Percentiles rank a stretch among this genome's conserved stretches.
phyloP scores from a whole-genome alignment of 2,888 invertebrate genomes.

The Lycophotia porphyrea region DNA sequence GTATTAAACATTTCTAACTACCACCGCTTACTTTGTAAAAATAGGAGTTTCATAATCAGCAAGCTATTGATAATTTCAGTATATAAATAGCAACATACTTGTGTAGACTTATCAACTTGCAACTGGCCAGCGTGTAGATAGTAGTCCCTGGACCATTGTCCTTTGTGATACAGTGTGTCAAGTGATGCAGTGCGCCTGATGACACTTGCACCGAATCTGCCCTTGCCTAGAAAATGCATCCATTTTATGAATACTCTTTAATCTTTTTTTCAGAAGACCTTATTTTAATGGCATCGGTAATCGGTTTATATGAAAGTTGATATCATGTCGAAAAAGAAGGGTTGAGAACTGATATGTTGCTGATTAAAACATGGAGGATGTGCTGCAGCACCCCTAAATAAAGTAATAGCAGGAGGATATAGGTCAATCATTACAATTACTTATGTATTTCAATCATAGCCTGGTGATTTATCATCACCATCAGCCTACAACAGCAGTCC shows the following conservation, averaged over 20 bases:
- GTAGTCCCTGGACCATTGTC: slow-evolving; percentile 94
- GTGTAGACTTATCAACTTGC: slow-evolving; percentile 94
- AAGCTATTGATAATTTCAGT: slow-evolving; percentile 4
- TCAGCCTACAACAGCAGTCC: background rate
- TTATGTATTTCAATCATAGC: background rate
- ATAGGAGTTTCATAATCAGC: slow-evolving; percentile 2
- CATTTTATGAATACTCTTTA: background rate
- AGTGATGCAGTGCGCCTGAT: slow-evolving; percentile 94
- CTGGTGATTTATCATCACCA: background rate
- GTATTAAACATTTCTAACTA: background rate
- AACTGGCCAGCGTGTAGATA: slow-evolving; percentile 92
- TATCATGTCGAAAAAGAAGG: background rate
- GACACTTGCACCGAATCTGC: slow-evolving; percentile 90
- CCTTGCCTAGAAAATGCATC: slow-evolving; percentile 81
- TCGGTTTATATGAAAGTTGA: background rate
- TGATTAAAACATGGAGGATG: background rate
- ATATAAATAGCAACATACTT: slow-evolving; percentile 87
- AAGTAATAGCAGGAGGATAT: background rate
- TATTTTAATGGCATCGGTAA: background rate
- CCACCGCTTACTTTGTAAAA: slow-evolving; percentile 1
- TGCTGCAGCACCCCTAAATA: background rate
- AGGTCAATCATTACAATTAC: background rate
- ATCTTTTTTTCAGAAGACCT: background rate
- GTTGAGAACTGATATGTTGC: background rate
- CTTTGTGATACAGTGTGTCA: slow-evolving; percentile 94